A percentile compares a stretch with the other conserved stretches of the same genome.
Conservation (phyloP, 2,113 vertebrate species). For the Gallinago jamesoni region DNA sequence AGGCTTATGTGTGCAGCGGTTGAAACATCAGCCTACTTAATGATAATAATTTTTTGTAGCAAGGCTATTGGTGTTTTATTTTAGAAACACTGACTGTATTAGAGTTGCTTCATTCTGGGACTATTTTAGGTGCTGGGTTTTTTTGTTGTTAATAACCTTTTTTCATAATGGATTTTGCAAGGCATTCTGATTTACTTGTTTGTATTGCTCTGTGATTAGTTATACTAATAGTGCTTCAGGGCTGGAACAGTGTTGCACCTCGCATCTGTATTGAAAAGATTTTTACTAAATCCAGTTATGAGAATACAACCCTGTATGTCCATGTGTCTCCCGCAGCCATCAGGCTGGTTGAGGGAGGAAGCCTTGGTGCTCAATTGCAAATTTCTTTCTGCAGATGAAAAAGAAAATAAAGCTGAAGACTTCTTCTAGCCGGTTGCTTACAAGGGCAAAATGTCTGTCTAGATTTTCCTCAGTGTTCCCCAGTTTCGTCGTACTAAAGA, state of each 20-base stretch:
- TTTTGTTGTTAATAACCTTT: background rate
- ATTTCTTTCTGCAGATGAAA: background rate
- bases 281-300: background rate
- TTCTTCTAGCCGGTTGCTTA: background rate
- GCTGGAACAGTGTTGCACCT: background rate
- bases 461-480: background rate
- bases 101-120: background rate
- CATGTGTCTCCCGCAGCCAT: background rate
- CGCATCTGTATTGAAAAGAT: background rate
- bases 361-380: background rate
- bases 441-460: background rate
- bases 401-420: background rate
- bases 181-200: background rate
- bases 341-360: background rate
- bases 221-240: background rate
- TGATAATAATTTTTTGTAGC: background rate
- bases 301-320: background rate
- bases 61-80: background rate
- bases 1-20: background rate
- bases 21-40: background rate
- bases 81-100: background rate
- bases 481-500: background rate
- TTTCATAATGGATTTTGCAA: background rate
- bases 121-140: background rate
- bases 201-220: background rate